Percentiles rank a stretch among this genome's conserved stretches.
Conservation (phyloP, 1,140 invertebrate genomes). For the Colletes latitarsis region DNA sequence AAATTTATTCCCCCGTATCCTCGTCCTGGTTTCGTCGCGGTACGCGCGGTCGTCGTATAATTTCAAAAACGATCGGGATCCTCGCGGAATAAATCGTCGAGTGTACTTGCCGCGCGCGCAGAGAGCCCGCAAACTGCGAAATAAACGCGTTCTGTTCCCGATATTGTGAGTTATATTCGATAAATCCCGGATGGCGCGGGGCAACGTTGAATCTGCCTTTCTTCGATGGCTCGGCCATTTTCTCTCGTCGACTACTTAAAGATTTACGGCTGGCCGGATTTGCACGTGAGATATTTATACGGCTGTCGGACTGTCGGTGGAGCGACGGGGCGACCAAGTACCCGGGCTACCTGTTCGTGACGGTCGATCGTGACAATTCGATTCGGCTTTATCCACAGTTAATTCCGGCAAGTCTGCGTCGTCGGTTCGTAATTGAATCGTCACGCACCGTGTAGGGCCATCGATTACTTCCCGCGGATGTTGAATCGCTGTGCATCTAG, state of each 20-base stretch:
- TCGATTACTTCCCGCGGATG: conserved; percentile 59
- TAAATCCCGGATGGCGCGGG: conserved; percentile 40
- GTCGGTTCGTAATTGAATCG: conserved; percentile 65
- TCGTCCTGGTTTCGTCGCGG: background rate
- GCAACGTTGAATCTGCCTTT: conserved; percentile 39
- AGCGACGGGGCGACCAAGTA: conserved; percentile 9
- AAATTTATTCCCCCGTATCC: background rate
- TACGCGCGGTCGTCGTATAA: conserved; percentile 2
- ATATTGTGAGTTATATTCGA: conserved; percentile 50
- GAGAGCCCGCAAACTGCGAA: background rate
- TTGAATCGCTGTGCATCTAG: conserved; percentile 42
- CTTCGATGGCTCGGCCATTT: conserved; percentile 39
- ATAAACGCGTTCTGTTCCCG: conserved; percentile 19
- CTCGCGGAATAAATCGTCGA: conserved; percentile 17
- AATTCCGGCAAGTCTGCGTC: conserved; percentile 61
- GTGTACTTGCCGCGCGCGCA: conserved; percentile 2
- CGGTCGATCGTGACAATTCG: conserved; percentile 60
- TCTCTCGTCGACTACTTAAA: conserved; percentile 45
- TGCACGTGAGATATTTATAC: conserved; percentile 57
- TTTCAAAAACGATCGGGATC: conserved; percentile 27
- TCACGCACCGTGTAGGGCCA: conserved; percentile 64
- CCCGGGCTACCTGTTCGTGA: conserved; percentile 11
- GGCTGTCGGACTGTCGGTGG: conserved; percentile 37
- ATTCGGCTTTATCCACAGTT: conserved; percentile 64
- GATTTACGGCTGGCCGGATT: conserved; percentile 60